phyloP scores from a whole-genome alignment of 2,797 vertebrate species.

The Balearica regulorum region DNA sequence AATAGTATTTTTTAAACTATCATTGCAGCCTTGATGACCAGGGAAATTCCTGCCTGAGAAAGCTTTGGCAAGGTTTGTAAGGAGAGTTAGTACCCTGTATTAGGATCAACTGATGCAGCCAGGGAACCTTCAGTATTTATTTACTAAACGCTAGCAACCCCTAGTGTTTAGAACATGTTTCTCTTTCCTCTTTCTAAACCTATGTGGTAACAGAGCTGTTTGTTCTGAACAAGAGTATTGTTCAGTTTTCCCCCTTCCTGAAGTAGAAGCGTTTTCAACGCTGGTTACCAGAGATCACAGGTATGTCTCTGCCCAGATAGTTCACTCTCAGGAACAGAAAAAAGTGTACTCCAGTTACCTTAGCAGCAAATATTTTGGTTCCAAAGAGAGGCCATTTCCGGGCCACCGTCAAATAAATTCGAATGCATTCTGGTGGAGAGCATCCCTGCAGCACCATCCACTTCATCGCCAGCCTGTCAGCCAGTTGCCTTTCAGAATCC shows the following conservation, averaged over 20 bases:
- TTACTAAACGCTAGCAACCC: background rate
- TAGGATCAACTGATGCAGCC: background rate
- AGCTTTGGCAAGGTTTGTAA: background rate
- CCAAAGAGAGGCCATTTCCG: constrained; percentile 95
- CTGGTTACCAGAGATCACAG: background rate
- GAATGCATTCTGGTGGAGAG: constrained; percentile 85
- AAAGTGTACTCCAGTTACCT: constrained; percentile 72
- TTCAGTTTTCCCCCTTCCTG: background rate
- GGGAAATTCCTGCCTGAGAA: background rate
- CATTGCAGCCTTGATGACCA: background rate
- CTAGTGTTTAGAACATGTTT: background rate
- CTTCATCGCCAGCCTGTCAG: constrained; percentile 82
- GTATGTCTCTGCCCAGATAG: background rate
- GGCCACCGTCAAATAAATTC: constrained; percentile 91
- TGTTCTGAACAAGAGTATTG: background rate
- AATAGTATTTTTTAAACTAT: background rate
- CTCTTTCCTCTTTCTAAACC: background rate
- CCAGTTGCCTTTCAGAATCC: constrained; percentile 78
- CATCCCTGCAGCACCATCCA: constrained; percentile 89
- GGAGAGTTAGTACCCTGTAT: background rate
- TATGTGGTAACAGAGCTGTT: background rate
- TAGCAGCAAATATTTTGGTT: constrained; percentile 90
- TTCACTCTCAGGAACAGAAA: background rate
- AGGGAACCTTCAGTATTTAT: background rate
- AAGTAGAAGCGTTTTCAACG: background rate